phyloP scores from a whole-genome alignment of 1,140 invertebrate species.

The Wasmannia auropunctata region DNA sequence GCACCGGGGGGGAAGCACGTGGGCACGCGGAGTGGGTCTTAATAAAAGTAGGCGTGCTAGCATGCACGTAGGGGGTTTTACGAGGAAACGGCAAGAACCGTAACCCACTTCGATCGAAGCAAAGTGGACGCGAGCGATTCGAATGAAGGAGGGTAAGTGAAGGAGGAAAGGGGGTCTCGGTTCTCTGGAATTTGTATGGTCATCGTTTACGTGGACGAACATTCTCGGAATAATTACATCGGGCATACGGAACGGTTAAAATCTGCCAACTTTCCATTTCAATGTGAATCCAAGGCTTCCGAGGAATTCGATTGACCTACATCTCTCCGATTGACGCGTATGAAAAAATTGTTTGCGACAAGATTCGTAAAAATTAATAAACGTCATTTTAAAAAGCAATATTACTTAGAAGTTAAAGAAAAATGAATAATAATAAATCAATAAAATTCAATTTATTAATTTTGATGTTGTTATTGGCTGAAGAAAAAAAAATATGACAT shows the following conservation, averaged over 20 bases:
- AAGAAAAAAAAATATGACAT: not conserved
- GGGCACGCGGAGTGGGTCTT: constrained; percentile 56
- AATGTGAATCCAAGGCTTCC: constrained; percentile 8
- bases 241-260: constrained; percentile 23
- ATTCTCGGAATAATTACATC: constrained; percentile 48
- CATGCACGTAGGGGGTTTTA: constrained; percentile 71
- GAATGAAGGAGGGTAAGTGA: not conserved
- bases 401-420: not conserved
- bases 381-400: not conserved
- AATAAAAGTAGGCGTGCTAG: constrained; percentile 66
- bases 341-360: not conserved
- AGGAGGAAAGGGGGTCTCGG: constrained; percentile 13
- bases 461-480: not conserved
- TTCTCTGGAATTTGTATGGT: constrained; percentile 71
- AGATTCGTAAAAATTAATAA: not conserved
- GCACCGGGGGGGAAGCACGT: constrained; percentile 34
- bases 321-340: not conserved
- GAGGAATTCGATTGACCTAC: constrained; percentile 31
- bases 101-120: constrained; percentile 69
- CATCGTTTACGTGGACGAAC: constrained; percentile 56
- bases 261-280: constrained; percentile 50
- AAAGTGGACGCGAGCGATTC: constrained; percentile 16
- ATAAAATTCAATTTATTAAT: not conserved
- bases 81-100: constrained; percentile 64
- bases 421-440: not conserved